Percentiles rank a stretch among this genome's conserved stretches.
Conservation (phyloP, 1,140 invertebrate species). For the Thaumatotibia leucotreta region DNA sequence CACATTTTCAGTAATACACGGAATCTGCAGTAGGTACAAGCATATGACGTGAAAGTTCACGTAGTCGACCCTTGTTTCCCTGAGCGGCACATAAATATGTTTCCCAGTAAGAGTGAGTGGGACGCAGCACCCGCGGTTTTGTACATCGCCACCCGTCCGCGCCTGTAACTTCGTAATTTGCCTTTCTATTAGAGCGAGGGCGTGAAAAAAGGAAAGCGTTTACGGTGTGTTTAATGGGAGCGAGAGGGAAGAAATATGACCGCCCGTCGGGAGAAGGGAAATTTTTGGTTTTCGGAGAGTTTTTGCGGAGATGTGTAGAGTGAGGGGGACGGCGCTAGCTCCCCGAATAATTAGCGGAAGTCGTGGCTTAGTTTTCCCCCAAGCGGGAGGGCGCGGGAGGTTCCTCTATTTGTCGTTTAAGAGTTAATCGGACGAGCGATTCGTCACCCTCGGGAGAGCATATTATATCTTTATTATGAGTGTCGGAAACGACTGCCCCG, state of each 20-base stretch:
- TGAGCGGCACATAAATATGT: conserved; percentile 46
- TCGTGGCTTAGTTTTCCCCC: conserved; percentile 72
- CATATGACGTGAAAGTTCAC: conserved; percentile 71
- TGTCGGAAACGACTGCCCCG: conserved; percentile 39
- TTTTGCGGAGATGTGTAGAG: conserved; percentile 70
- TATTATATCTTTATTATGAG: conserved; percentile 75
- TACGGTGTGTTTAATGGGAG: conserved; percentile 75
- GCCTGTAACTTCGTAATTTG: conserved; percentile 76
- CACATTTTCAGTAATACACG: conserved; percentile 2
- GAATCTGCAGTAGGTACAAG: conserved; percentile 39
- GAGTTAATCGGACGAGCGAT: conserved; percentile 73
- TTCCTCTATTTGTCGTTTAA: conserved; percentile 75
- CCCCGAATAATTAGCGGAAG: conserved; percentile 72
- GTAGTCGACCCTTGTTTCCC: conserved; percentile 61
- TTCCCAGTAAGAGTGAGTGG: conserved; percentile 38
- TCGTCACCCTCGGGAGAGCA: conserved; percentile 69
- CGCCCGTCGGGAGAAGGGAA: conserved; percentile 69
- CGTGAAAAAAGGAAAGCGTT: conserved; percentile 77
- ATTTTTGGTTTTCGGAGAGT: conserved; percentile 73
- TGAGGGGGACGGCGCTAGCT: conserved; percentile 61
- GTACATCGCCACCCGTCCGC: conserved; percentile 73
- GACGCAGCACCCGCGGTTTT: conserved; percentile 62
- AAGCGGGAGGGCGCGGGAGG: conserved; percentile 58
- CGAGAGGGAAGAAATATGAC: conserved; percentile 74
- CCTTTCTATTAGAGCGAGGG: conserved; percentile 76